These are phyloP conservation scores for Camponotus floridanus DNA, from an alignment of 1,140 invertebrate species.

Conservation along the genomic window DNA sequence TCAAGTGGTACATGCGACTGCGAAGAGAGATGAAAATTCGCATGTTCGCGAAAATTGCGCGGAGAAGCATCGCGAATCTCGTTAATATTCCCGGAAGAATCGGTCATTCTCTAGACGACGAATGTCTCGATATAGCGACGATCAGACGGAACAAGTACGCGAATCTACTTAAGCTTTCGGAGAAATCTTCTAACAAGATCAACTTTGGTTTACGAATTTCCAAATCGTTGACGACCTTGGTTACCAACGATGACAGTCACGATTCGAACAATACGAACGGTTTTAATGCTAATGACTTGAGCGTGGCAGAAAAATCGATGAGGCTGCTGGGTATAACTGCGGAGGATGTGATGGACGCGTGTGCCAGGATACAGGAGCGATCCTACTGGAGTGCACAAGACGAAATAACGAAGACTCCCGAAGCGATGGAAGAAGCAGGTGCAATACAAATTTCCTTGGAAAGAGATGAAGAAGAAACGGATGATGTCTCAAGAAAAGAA, in stretches of 20 bases:
- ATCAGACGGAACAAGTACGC: neutral
- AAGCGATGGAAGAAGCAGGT: neutral
- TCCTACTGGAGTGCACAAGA: conserved; percentile 14
- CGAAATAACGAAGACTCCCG: neutral
- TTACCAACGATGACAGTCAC: conserved; percentile 47
- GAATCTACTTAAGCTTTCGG: conserved; percentile 12
- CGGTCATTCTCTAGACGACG: conserved; percentile 29
- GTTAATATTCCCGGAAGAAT: neutral
- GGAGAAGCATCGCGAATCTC: conserved; percentile 28
- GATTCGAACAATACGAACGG: conserved; percentile 58
- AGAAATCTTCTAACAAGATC: conserved; percentile 12
- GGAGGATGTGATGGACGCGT: conserved; percentile 66
- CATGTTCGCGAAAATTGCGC: neutral
- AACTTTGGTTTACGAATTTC: conserved; percentile 18
- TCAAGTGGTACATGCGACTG: conserved; percentile 67
- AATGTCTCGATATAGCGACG: neutral
- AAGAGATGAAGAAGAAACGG: neutral
- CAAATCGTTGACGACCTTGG: conserved; percentile 64
- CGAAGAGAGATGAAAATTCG: conserved; percentile 35
- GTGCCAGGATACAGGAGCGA: conserved; percentile 51
- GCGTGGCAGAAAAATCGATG: conserved; percentile 72
- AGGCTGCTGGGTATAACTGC: conserved; percentile 68
- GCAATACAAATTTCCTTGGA: neutral
- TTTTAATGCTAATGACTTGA: conserved; percentile 46
- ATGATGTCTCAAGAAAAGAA: neutral